Evolutionary conservation across 92 coral and sea anemone species (phyloP), one percentile per base, ranked within the genome.

Genomic region (Heliopora coerulea): DNA sequence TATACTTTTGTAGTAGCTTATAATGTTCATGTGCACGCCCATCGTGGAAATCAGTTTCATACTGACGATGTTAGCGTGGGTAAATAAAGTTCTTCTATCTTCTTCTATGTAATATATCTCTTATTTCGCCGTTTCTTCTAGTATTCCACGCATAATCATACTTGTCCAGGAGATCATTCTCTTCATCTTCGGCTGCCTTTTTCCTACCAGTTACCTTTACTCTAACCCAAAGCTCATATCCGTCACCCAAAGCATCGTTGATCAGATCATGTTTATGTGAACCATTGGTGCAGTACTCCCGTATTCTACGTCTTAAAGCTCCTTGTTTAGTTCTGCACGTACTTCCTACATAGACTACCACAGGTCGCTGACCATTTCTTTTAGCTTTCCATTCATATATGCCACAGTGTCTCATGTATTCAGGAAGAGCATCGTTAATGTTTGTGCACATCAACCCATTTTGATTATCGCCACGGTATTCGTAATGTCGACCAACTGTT

Each of bases 301-400:
- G 40, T 42, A 87, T 73, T 59, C 91, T 63, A 21, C 11, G 19
- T 67, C 49, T 21, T 33, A 87, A 23, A 24, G 86, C 79, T 15
- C 83, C 86, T 3, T 73, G 79, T 57, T 66, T 80, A 2, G 1
- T 30, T 39, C 83, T 46, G 69, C 86, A 84, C 0, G 91, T 87
- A 33, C 91, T 81, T 10, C 91, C 91, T 63, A 87, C 54, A 48
- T 87, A 87, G 18, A 87, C 91, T 9, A 76, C 91, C 3, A 14
- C 0, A 12, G 58, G 56, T 13, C 70, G 65, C 34, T 61, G 74
- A 18, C 5, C 25, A 1, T 11, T 0, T 37, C 85, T 50, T 25
- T 33, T 39, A 8, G 77, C 88, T 28, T 29, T 54, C 88, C 86
- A 87, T 66, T 87, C 91, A 62, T 87, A 84, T 27, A 87, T 86